Base-by-base conservation (phyloP, 1,140 invertebrate genomes). In the Solenopsis invicta region DNA sequence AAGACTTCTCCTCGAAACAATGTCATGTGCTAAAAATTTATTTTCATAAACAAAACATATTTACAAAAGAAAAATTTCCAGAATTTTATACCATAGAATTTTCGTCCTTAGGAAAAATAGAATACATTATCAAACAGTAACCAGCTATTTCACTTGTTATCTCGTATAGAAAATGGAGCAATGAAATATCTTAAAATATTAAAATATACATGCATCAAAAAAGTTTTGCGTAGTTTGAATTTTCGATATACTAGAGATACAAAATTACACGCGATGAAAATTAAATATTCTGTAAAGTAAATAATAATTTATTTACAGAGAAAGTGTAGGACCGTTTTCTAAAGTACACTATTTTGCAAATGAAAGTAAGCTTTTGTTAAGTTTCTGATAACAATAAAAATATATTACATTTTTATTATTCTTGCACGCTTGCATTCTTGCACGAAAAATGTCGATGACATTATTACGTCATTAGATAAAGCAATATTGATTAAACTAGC, bases 401-500 rank as follows among this genome's bases (percentile, higher is more conserved):
- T 16, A 64, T 21, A 48, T 78, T 54, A 74, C 18, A 37, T 74
- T n/a, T 74, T 12, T 41, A 41, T 41, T 41, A 41, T 41, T 41
- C 41, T 24, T 54, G 29, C 34, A 69, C 10, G 9, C 16, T 41
- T 41, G 34, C 37, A 37, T 66, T 52, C 21, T 54, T 67, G 5
- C n/a, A 54, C 0, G 9, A 56, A 13, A 81, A 21, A 34, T 56
- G 37, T 50, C 9, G 24, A 61, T 62, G 54, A n/a, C 21, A 71
- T 56, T 48, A 74, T 48, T 45, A 54, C 18, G 12, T 21, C 12
- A 45, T 72, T 16, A 74, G 45, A 50, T 82, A 61, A 74, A 21
- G n/a, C 41, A 74, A 21, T 59, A 82, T 82, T 82, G 48, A 75
- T 84, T n/a, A 74, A 84, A 50, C 45, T 84, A 84, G 34, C 37